A percentile compares a stretch with the other conserved stretches of the same genome.
Evolutionary conservation across 2,888 invertebrate genomes (phyloP).

Genomic region (Amphipyra tragopoginis): DNA sequence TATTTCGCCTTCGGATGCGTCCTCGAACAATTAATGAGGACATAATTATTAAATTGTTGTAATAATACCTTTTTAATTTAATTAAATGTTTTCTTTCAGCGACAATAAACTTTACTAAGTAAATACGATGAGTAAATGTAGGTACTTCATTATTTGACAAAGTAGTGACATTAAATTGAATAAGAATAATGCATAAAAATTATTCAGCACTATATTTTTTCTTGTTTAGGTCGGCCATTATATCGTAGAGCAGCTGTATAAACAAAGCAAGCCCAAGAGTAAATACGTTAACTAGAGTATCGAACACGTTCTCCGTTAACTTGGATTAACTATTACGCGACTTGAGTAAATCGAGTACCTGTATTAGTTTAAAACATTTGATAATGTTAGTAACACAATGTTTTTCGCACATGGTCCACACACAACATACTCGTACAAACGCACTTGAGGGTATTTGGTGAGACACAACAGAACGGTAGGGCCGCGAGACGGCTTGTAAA

Average conservation of each 20-base stretch:
- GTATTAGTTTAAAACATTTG: no score
- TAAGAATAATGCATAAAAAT: slow-evolving; percentile 23
- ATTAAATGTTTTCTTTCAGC: slow-evolving; percentile 51
- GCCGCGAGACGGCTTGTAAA: slow-evolving; percentile 85
- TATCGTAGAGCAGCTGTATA: slow-evolving; percentile 38
- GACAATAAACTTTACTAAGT: slow-evolving; percentile 14
- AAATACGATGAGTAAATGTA: slow-evolving; percentile 16
- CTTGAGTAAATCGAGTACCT: no score
- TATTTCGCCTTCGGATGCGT: slow-evolving; percentile 8
- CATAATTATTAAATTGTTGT: slow-evolving; percentile 14
- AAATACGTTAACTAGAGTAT: slow-evolving; percentile 17
- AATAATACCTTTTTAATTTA: slow-evolving; percentile 2
- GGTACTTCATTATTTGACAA: slow-evolving; percentile 13
- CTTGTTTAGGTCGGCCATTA: slow-evolving; percentile 30
- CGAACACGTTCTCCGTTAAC: slow-evolving; percentile 5
- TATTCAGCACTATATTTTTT: slow-evolving; percentile 20
- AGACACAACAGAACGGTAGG: slow-evolving; percentile 65
- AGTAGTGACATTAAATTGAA: slow-evolving; percentile 30
- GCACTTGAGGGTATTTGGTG: slow-evolving; percentile 62
- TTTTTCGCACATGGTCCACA: slow-evolving; percentile 55
- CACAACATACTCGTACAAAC: slow-evolving; percentile 58
- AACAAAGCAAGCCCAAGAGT: slow-evolving; percentile 27
- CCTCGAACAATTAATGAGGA: slow-evolving; percentile 6
- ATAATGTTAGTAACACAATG: slow-evolving; percentile 41
- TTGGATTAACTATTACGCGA: not conserved